phyloP scores from a whole-genome alignment of 2,797 vertebrate species.

The Neoniphon sammara region DNA sequence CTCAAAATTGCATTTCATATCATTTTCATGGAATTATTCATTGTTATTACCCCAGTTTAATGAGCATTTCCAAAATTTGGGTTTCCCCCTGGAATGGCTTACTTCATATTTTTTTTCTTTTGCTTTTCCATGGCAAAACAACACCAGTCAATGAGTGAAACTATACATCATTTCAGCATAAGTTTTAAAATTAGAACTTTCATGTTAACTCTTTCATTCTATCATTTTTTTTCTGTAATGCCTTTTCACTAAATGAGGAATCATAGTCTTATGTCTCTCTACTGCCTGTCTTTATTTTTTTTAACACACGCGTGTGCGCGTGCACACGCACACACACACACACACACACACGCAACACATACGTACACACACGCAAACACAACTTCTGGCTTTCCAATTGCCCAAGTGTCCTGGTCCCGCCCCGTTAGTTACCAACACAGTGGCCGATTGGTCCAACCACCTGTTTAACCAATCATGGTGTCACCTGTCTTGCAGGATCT shows the following conservation, averaged over 20 bases:
- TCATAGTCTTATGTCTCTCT: not conserved
- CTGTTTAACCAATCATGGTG: conserved; percentile 76
- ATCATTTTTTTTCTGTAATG: not conserved
- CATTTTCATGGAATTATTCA: conserved; percentile 41
- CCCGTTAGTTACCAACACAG: conserved; percentile 45
- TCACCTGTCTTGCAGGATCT: conserved; percentile 88
- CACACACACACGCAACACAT: conserved; percentile 6
- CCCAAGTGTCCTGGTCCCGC: conserved; percentile 37
- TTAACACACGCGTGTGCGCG: too few species aligned
- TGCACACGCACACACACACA: not conserved
- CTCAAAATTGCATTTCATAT: conserved; percentile 18
- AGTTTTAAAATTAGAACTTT: not conserved
- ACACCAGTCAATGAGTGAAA: conserved; percentile 10
- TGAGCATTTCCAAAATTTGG: conserved; percentile 21
- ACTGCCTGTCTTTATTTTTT: not conserved
- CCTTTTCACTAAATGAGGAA: conserved; percentile 2
- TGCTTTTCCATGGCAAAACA: not conserved
- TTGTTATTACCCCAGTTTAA: conserved; percentile 33
- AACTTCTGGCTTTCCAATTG: not conserved
- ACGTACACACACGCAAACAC: conserved; percentile 12
- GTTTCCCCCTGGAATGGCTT: not conserved
- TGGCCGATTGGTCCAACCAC: conserved; percentile 51
- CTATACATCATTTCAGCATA: not conserved
- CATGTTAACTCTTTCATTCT: not conserved
- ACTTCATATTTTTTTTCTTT: not conserved